Base-by-base conservation (phyloP, 2,113 vertebrate genomes). In the Ceuthmochares aereus region DNA sequence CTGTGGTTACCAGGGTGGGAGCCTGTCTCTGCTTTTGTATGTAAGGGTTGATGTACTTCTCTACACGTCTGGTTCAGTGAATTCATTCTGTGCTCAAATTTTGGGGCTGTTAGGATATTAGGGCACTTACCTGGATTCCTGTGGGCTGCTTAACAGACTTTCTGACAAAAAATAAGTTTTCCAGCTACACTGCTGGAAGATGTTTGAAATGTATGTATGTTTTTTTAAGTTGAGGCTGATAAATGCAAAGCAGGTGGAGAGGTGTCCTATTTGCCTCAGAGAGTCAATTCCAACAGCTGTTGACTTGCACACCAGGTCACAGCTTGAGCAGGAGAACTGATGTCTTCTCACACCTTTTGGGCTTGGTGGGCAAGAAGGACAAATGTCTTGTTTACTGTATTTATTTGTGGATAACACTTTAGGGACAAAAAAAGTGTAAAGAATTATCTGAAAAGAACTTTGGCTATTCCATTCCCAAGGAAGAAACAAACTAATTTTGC, bases 181-280 rank as follows among this genome's bases (percentile, higher is more conserved):
- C 73, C 55, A 81, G 68, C 64, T 55, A 64, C 47, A 37, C 22
- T 92, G 79, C 59, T 96, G 59, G 55, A 88, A 80, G 90, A 70
- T 32, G 12, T 45, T 47, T 49, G 26, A 77, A 59, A 36, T 51
- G 6, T 56, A 37, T 36, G 19, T n/a, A n/a, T n/a, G n/a, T n/a
- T 37, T 55, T 91, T 72, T 58, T 20, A 66, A 93, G 83, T 66
- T 3, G 16, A 92, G 64, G 56, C 52, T 90, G 70, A 86, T 87
- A 87, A 87, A 70, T 75, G 68, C 80, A 90, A 90, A 93, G 80
- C 91, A 93, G 85, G 90, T 88, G 90, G 76, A 51, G 64, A 93
- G 82, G 79, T 87, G 89, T 87, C 84, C 55, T 85, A 29, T 78
- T 68, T 1, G 12, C 67, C 59, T 82, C 2, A 1, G 74, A 90